Evolutionary conservation across 2,113 vertebrate species (phyloP).

Genomic region (Malurus elegans): DNA sequence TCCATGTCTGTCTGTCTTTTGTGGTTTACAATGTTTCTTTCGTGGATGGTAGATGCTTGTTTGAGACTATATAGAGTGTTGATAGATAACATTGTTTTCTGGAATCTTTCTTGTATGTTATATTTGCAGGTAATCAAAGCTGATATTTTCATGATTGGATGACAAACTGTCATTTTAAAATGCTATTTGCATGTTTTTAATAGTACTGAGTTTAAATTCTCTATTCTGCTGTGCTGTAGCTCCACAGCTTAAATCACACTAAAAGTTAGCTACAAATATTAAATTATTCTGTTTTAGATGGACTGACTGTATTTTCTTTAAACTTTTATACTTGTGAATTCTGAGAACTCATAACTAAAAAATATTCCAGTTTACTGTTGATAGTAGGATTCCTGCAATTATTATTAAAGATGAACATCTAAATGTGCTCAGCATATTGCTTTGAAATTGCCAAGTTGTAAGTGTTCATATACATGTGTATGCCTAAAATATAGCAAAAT

Average conservation of each 20-base stretch:
- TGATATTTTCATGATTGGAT: background rate
- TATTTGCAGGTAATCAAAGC: background rate
- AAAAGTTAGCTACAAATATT: background rate
- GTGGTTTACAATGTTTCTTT: background rate
- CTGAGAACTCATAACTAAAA: background rate
- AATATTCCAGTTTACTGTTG: background rate
- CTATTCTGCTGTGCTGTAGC: background rate
- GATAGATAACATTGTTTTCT: background rate
- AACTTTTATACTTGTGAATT: background rate
- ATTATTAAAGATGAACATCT: background rate
- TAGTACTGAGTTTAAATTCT: background rate
- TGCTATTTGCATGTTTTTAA: background rate
- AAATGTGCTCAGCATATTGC: background rate
- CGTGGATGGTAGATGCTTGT: background rate
- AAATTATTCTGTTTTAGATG: background rate
- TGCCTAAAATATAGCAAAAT: background rate
- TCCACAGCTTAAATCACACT: background rate
- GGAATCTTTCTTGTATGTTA: rapidly evolving
- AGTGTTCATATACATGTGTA: background rate
- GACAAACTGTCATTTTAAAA: background rate
- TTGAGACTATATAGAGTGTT: background rate
- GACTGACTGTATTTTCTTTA: background rate
- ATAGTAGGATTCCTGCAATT: background rate
- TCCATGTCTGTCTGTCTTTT: background rate
- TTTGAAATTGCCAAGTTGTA: background rate